Evolutionary conservation across 2,888 invertebrate genomes (phyloP).

Genomic region (Lagria hirta): DNA sequence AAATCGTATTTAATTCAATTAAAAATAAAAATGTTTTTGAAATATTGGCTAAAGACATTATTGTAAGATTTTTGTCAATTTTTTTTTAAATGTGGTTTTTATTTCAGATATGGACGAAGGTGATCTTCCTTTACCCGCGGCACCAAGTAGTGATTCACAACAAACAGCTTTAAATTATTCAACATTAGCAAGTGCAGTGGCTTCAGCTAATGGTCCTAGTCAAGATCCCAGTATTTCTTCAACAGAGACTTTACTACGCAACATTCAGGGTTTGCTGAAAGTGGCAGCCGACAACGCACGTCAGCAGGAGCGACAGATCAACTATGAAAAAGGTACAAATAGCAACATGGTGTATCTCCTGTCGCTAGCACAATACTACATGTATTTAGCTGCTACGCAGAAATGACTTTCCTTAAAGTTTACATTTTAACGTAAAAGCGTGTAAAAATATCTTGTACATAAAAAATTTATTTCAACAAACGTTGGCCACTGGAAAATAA

Average conservation of each 20-base stretch:
- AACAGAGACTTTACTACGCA: constrained; percentile 90
- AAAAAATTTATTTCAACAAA: constrained; percentile 22
- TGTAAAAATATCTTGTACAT: background rate
- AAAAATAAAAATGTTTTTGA: too few relatives aligned
- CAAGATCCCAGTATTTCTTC: constrained; percentile 72
- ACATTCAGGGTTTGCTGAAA: constrained; percentile 93
- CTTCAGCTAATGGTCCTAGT: constrained; percentile 56
- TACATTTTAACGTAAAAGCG: too few relatives aligned
- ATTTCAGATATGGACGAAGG: constrained; percentile 75
- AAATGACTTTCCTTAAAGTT: too few relatives aligned
- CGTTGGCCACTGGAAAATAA: constrained; percentile 15
- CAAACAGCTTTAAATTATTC: constrained; percentile 84
- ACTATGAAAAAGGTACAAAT: constrained; percentile 90
- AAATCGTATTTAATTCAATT: too few relatives aligned
- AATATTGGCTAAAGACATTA: too few relatives aligned
- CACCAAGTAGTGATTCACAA: constrained; percentile 57
- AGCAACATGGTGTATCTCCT: constrained; percentile 56
- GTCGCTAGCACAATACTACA: constrained; percentile 55
- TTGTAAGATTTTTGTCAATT: too few relatives aligned
- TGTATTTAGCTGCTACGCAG: constrained; percentile 55
- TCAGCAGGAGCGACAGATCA: constrained; percentile 93
- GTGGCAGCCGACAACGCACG: constrained; percentile 97
- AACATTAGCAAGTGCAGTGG: constrained; percentile 67
- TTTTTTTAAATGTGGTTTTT: too few relatives aligned
- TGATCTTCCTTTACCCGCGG: constrained; percentile 64